Conservation (phyloP, 2,113 vertebrate genomes). For the Myodes glareolus region DNA sequence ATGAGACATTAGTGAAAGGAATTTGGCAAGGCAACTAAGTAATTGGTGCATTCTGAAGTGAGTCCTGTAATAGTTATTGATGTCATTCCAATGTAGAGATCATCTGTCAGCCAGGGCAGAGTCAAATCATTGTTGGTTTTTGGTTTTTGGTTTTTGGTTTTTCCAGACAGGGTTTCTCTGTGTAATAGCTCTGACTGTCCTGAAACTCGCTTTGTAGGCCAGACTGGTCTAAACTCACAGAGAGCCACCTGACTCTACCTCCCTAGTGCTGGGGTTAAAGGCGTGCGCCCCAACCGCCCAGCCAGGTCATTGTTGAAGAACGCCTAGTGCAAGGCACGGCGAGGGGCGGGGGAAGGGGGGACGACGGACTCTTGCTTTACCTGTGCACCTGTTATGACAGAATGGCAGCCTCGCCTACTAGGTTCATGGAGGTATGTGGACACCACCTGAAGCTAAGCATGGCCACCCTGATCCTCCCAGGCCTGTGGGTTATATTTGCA, state of each 20-base stretch:
- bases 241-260: not conserved
- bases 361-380: not conserved
- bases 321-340: not conserved
- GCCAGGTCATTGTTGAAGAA: slow-evolving; percentile 5
- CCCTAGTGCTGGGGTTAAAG: not conserved
- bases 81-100: not conserved
- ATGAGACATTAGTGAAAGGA: slow-evolving; percentile 35
- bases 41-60: not conserved
- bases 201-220: not conserved
- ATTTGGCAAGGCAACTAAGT: not conserved
- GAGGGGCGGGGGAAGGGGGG: no score
- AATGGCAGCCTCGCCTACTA: not conserved
- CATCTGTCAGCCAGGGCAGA: not conserved
- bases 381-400: not conserved
- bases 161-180: not conserved
- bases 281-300: accelerated
- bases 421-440: not conserved
- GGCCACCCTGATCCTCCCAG: not conserved
- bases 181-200: not conserved
- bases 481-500: slow-evolving; percentile 6
- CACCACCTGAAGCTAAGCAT: not conserved
- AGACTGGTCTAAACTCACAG: not conserved
- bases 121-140: not conserved
- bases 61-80: not conserved
- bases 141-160: not conserved